phyloP scores from a whole-genome alignment of 2,888 invertebrate genomes.

The Magallana nippona region DNA sequence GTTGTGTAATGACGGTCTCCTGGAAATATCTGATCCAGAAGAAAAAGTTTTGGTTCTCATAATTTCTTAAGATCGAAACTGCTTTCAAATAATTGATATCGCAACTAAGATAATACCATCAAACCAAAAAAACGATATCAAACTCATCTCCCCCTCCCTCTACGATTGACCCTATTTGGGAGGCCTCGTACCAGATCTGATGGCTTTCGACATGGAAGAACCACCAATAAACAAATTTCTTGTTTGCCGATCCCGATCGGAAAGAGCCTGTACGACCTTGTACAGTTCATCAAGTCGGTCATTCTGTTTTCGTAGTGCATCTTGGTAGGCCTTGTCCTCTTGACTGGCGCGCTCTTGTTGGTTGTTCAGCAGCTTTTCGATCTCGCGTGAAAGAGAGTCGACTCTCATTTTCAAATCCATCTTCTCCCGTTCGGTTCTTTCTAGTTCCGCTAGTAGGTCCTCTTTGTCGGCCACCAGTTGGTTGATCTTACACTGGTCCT shows the following conservation, averaged over 20 bases:
- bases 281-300: constrained; percentile 52
- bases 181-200: constrained; percentile 36
- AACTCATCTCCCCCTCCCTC: no score
- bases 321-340: constrained; percentile 50
- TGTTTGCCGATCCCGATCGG: constrained; percentile 50
- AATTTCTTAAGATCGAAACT: no score
- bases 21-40: no score
- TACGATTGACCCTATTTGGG: not conserved
- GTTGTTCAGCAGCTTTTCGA: constrained; percentile 48
- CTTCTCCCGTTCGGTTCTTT: constrained; percentile 51
- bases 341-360: constrained; percentile 50
- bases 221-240: constrained; percentile 51
- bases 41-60: no score
- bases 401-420: constrained; percentile 49
- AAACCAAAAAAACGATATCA: no score
- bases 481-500: constrained; percentile 49
- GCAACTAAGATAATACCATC: no score
- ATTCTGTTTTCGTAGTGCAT: constrained; percentile 51
- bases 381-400: constrained; percentile 49
- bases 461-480: constrained; percentile 51
- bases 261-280: constrained; percentile 51
- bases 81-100: no score
- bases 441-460: constrained; percentile 48
- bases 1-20: no score
- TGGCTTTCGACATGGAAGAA: constrained; percentile 42